phyloP scores from a whole-genome alignment of 2,888 invertebrate species.

The Rhimphoctona megacephalus region DNA sequence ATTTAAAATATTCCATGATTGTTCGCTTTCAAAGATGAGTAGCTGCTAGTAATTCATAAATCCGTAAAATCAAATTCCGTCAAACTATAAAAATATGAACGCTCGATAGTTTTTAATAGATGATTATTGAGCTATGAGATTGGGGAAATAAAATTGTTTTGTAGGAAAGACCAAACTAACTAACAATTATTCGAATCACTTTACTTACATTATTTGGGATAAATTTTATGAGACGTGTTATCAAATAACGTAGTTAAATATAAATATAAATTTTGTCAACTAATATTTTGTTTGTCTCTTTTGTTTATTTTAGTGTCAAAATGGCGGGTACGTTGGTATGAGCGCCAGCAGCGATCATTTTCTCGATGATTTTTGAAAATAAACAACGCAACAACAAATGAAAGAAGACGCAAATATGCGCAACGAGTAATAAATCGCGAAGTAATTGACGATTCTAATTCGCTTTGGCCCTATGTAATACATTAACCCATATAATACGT shows the following conservation, averaged over 20 bases:
- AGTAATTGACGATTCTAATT: slow-evolving; percentile 40
- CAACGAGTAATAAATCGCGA: slow-evolving; percentile 27
- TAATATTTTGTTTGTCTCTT: neutral
- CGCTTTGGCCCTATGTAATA: slow-evolving; percentile 32
- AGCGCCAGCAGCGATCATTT: neutral
- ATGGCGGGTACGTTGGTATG: neutral
- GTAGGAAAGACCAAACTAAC: no score
- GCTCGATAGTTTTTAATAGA: neutral
- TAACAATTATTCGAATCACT: no score
- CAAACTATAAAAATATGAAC: neutral
- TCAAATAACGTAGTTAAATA: no score
- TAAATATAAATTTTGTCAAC: no score
- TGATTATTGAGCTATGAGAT: neutral
- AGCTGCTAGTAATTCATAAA: no score
- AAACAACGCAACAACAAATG: neutral
- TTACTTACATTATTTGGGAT: no score
- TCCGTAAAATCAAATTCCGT: neutral
- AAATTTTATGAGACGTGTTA: no score
- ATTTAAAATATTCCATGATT: no score
- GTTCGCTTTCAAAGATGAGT: no score
- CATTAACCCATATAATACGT: slow-evolving; percentile 58
- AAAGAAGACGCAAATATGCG: neutral
- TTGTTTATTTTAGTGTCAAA: neutral
- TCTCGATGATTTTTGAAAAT: neutral
- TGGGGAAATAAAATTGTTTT: no score